Percentiles rank a stretch among this genome's conserved stretches.
Evolutionary conservation across 2,113 vertebrate species (phyloP).

Genomic region (Perognathus longimembris): DNA sequence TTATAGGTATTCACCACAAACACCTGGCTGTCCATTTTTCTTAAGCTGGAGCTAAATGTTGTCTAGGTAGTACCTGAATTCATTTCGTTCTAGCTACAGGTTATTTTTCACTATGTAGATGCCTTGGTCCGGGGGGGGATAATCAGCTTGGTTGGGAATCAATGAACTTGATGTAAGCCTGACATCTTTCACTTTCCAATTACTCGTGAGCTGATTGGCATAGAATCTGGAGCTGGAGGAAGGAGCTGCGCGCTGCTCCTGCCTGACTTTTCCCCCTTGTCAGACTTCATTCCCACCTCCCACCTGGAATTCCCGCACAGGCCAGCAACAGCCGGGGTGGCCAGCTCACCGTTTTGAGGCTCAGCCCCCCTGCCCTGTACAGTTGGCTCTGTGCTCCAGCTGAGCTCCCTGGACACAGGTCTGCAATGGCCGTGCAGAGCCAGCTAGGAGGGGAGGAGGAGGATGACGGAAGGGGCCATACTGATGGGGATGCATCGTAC

Average conservation of each 20-base stretch:
- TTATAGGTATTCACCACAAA: too few species aligned
- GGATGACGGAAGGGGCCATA: too few species aligned
- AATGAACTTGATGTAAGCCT: background rate
- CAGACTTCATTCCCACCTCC: background rate
- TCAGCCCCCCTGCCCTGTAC: too few species aligned
- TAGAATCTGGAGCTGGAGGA: fast-evolving
- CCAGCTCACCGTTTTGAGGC: background rate
- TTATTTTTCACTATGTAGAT: background rate
- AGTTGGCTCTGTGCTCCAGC: background rate
- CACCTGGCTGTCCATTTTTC: background rate
- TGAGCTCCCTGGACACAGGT: fast-evolving
- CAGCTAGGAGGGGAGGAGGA: too few species aligned
- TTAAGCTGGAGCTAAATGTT: background rate
- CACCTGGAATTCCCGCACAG: background rate
- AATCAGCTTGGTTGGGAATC: background rate
- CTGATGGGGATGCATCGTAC: too few species aligned
- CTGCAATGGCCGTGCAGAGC: fast-evolving
- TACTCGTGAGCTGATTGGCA: fast-evolving
- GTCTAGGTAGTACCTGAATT: background rate
- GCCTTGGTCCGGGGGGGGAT: background rate
- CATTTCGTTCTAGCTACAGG: background rate
- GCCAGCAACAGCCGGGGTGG: background rate
- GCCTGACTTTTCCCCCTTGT: background rate
- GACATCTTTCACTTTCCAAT: background rate
- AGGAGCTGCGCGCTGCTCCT: background rate